These are phyloP conservation scores for Sycophila sp. DNA, from an alignment of 1,140 invertebrate genomes.

Conservation along the genomic window DNA sequence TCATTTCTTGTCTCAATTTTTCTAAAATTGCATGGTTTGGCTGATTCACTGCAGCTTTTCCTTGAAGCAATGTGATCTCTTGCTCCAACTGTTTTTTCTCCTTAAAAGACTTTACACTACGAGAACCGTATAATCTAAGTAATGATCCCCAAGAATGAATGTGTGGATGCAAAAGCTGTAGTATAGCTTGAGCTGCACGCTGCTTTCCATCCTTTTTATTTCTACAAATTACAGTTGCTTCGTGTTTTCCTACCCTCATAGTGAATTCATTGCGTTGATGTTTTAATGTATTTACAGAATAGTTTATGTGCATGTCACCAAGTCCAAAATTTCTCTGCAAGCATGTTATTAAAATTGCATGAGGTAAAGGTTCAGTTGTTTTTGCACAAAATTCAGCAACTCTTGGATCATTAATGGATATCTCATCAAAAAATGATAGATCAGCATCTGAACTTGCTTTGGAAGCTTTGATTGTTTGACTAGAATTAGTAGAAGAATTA, in stretches of 20 bases:
- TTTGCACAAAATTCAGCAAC: constrained; percentile 94
- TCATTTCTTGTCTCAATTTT: constrained; percentile 90
- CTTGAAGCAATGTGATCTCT: constrained; percentile 91
- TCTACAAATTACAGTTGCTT: constrained; percentile 86
- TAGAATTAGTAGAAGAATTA: constrained; percentile 63
- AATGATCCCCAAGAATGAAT: constrained; percentile 95
- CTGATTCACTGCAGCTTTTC: constrained; percentile 88
- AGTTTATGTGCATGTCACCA: constrained; percentile 87
- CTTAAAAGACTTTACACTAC: constrained; percentile 91
- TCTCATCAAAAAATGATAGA: constrained; percentile 90
- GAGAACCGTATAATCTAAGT: constrained; percentile 90
- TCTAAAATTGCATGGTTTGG: constrained; percentile 94
- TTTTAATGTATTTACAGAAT: constrained; percentile 87
- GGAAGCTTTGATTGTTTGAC: constrained; percentile 60
- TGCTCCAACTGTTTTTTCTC: constrained; percentile 95
- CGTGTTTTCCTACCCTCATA: constrained; percentile 94
- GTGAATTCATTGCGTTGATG: constrained; percentile 94
- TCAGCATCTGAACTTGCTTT: constrained; percentile 61
- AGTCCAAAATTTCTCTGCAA: constrained; percentile 93
- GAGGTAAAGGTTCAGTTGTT: constrained; percentile 94
- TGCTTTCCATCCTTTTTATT: constrained; percentile 99
- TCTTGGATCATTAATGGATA: constrained; percentile 91
- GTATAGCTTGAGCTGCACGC: constrained; percentile 92
- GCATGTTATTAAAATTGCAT: constrained; percentile 92
- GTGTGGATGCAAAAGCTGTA: constrained; percentile 91